Conservation (phyloP, 2,888 invertebrate genomes). For the Aphidius colemani region DNA sequence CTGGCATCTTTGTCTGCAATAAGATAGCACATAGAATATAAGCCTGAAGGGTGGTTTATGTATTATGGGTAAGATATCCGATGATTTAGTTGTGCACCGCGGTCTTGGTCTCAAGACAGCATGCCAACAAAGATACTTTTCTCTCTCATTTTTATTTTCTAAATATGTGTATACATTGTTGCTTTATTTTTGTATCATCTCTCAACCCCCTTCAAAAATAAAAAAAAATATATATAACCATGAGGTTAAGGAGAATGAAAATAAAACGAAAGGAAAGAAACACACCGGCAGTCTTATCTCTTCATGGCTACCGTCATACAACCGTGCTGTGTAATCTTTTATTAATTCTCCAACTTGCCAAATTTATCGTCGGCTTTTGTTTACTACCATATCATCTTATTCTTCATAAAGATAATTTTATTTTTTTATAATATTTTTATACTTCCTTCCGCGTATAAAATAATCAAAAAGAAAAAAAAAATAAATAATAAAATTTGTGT, state of each 20-base stretch:
- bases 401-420: constrained; percentile 29
- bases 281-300: constrained; percentile 42
- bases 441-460: not conserved
- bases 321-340: constrained; percentile 57
- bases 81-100: constrained; percentile 57
- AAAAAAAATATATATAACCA: no score
- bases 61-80: constrained; percentile 61
- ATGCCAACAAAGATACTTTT: constrained; percentile 15
- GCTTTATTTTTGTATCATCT: no score
- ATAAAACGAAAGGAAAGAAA: not conserved
- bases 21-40: constrained; percentile 47
- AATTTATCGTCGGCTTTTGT: constrained; percentile 60
- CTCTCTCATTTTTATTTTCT: not conserved
- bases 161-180: not conserved
- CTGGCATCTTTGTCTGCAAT: constrained; percentile 23
- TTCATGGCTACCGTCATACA: constrained; percentile 41
- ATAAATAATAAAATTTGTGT: not conserved
- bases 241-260: not conserved
- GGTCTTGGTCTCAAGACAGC: constrained; percentile 41
- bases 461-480: constrained; percentile 14
- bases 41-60: constrained; percentile 61
- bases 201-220: constrained; percentile 2
- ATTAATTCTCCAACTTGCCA: constrained; percentile 60
- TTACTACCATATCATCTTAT: constrained; percentile 41
- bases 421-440: constrained; percentile 14